A percentile compares a stretch with the other conserved stretches of the same genome.
phyloP scores from a whole-genome alignment of 2,888 invertebrate genomes.

The Colletes collaris region DNA sequence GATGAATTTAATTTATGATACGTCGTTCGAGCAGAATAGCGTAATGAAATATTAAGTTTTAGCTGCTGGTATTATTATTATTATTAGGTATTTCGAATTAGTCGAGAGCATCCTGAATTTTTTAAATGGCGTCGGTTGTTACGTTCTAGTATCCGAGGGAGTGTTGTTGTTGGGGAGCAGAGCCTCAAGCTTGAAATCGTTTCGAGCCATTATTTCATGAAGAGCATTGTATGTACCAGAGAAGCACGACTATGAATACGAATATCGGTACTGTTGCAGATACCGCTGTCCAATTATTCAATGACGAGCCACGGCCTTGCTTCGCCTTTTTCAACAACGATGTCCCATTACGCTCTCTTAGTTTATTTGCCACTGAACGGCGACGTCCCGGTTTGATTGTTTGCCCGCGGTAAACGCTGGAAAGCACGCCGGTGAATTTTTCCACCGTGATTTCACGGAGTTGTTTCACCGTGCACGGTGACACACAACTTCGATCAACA shows the following conservation, averaged over 20 bases:
- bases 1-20: no score
- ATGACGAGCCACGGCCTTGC: slow-evolving; percentile 75
- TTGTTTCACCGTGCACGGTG: background rate
- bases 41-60: no score
- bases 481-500: background rate
- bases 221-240: slow-evolving; percentile 58
- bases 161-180: slow-evolving; percentile 36
- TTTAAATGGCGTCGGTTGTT: no score
- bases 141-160: background rate
- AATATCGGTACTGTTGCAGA: slow-evolving; percentile 59
- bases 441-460: background rate
- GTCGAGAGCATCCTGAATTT: no score
- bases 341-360: slow-evolving; percentile 69
- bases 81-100: no score
- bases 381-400: slow-evolving; percentile 12
- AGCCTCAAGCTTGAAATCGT: slow-evolving; percentile 37
- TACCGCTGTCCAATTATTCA: slow-evolving; percentile 71
- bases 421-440: background rate
- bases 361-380: slow-evolving; percentile 62
- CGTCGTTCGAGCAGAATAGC: no score
- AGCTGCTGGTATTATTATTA: no score
- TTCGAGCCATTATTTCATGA: slow-evolving; percentile 69
- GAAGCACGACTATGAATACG: slow-evolving; percentile 55
- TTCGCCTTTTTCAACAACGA: slow-evolving; percentile 75
- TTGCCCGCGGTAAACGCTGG: slow-evolving; percentile 1